A percentile compares a stretch with the other conserved stretches of the same genome.
Evolutionary conservation across 2,888 invertebrate genomes (phyloP).

Genomic region (Eristalinus aeneus): DNA sequence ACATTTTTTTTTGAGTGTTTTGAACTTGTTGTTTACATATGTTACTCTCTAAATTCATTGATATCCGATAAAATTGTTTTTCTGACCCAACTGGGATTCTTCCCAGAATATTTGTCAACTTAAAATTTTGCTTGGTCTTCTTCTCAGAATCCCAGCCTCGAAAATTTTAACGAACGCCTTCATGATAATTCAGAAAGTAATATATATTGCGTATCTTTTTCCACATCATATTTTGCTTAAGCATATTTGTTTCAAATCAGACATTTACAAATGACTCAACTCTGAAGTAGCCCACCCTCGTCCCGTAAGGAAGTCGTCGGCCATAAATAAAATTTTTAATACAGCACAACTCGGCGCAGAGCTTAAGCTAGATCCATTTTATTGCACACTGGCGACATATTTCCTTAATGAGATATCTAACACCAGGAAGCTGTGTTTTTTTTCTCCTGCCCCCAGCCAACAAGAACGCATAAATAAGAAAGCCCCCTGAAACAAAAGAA

Average conservation of each 20-base stretch:
- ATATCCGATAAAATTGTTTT: too few species aligned
- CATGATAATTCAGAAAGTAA: too few species aligned
- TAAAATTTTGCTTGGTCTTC: too few species aligned
- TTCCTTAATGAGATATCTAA: conserved; percentile 55
- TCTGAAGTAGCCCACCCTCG: background rate
- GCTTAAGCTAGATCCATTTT: conserved; percentile 31
- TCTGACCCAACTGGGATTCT: too few species aligned
- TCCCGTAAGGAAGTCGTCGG: conserved; percentile 2
- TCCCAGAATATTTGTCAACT: too few species aligned
- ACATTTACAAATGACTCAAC: background rate
- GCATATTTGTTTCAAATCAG: background rate
- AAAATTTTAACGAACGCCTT: too few species aligned
- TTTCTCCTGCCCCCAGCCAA: background rate
- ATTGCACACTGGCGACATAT: conserved; percentile 61
- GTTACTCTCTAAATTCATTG: too few species aligned
- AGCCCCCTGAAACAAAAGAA: background rate
- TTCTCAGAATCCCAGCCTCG: too few species aligned
- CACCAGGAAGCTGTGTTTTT: conserved; percentile 7
- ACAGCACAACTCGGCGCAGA: conserved; percentile 29
- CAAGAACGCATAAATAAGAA: conserved; percentile 19
- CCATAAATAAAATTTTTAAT: conserved; percentile 56
- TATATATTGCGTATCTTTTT: too few species aligned
- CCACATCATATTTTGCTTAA: too few species aligned
- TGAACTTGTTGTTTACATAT: too few species aligned
- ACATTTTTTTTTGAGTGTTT: too few species aligned